Evolutionary conservation across 2,888 invertebrate genomes (phyloP).

Genomic region (Mycalesis mineus): DNA sequence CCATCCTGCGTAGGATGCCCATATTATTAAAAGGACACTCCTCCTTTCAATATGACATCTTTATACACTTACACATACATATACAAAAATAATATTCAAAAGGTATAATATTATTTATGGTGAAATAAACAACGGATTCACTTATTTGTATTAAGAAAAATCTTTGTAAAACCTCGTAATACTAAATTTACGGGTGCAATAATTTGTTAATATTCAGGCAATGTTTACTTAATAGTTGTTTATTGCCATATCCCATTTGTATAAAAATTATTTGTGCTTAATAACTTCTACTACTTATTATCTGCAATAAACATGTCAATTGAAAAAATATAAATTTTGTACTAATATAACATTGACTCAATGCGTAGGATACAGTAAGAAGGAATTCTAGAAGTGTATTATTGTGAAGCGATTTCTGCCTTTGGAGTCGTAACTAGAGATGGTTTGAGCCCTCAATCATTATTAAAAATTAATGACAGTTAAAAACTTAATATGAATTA

Average conservation of each 20-base stretch:
- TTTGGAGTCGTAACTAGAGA: too few relatives aligned
- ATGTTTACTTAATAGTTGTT: slow-evolving; percentile 2
- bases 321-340: not conserved
- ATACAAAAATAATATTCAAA: slow-evolving; percentile 16
- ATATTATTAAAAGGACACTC: slow-evolving; percentile 30
- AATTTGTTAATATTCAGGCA: slow-evolving; percentile 11
- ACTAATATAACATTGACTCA: too few relatives aligned
- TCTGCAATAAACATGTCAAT: not conserved
- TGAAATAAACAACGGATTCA: not conserved
- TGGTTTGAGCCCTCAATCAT: too few relatives aligned
- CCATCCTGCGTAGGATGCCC: slow-evolving; percentile 44
- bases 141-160: not conserved
- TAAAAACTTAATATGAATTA: too few relatives aligned
- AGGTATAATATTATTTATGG: not conserved
- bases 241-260: not conserved
- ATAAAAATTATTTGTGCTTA: too few relatives aligned
- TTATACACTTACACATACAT: slow-evolving; percentile 19
- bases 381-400: too few relatives aligned
- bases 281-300: not conserved
- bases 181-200: slow-evolving; percentile 9
- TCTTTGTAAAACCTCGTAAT: slow-evolving; percentile 7
- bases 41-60: slow-evolving; percentile 28
- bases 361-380: too few relatives aligned
- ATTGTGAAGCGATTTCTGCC: too few relatives aligned
- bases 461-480: too few relatives aligned